Percentiles rank a stretch among this genome's conserved stretches.
phyloP scores from a whole-genome alignment of 2,113 vertebrate species.

The Mormyrus iriodes region DNA sequence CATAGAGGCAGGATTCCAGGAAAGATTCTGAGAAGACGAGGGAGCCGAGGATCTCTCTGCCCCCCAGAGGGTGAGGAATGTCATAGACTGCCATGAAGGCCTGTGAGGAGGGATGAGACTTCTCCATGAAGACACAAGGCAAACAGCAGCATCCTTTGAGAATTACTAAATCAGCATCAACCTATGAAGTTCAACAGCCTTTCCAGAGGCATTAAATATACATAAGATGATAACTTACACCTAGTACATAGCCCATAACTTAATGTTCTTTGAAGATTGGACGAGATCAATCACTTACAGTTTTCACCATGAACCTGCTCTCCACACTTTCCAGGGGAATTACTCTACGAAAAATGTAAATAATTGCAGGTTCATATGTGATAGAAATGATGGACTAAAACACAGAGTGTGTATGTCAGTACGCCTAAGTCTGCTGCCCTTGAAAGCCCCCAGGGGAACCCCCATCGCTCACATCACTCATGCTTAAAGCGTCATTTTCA shows the following conservation, averaged over 20 bases:
- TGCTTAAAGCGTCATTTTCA: not conserved
- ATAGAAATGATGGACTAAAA: not conserved
- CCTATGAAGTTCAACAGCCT: not conserved
- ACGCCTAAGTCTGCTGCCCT: not conserved
- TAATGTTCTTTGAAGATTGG: not conserved
- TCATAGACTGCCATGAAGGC: slow-evolving; percentile 78
- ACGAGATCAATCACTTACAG: slow-evolving; percentile 62
- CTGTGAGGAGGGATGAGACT: slow-evolving; percentile 44
- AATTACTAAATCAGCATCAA: not conserved
- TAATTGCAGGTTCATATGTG: not conserved
- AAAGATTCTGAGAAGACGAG: slow-evolving; percentile 92
- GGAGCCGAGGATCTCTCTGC: slow-evolving; percentile 71
- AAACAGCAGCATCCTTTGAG: not conserved
- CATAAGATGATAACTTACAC: not conserved
- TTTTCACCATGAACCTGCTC: slow-evolving; percentile 77
- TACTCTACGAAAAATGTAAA: slow-evolving; percentile 58
- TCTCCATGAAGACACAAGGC: not conserved
- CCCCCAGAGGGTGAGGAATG: slow-evolving; percentile 74
- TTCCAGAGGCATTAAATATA: not conserved
- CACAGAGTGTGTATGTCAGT: not conserved
- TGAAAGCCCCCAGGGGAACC: not conserved
- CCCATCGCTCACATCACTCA: no score
- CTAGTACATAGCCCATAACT: not conserved
- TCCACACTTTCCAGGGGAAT: slow-evolving; percentile 70
- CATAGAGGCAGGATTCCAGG: slow-evolving; percentile 79